Evolutionary conservation across 2,797 vertebrate genomes (phyloP), one percentile per base, ranked within the genome.

Genomic region (Argya squamiceps): DNA sequence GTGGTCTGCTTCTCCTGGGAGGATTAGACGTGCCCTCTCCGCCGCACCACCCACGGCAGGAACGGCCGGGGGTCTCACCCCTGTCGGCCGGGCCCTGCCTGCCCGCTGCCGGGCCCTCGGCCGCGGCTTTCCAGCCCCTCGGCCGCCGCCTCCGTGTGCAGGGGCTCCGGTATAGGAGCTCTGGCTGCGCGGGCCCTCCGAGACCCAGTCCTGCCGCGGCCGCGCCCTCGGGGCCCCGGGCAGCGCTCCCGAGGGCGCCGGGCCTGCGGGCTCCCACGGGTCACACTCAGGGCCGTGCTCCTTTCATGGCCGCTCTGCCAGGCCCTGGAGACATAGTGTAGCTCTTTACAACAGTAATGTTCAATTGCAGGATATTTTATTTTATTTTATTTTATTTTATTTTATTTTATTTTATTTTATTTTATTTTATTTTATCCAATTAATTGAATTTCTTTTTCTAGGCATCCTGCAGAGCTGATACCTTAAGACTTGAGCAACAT

Each of bases 401-500:
- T 70, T 44, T 53, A 44, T 22, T 68, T 41, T 12, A 6, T 4
- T 56, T 69, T 32, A 32, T 46, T 37, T 36, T n/a, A 27, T 6
- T 71, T 46, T 46, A 58, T 14, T 68, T 43, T 15, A 7, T 2
- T 58, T 75, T 71, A 26, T 47, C 10, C 30, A 47, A 10, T 63
- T 74, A 1, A 44, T 39, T 29, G 16, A 18, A 6, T 71, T 81
- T 81, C 2, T 12, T 68, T 88, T 91, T 55, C 67, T 43, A 84
- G 21, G 47, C 23, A 27, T 76, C 41, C 12, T 49, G 63, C 30
- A 46, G 67, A 49, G 15, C 29, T 18, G 46, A 11, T 50, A 30
- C 26, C 3, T 5, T 49, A 58, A 43, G 26, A 37, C 56, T 34
- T 23, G 20, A 65, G 20, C 0, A 0, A 71, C 3, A 3, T 15